Base-by-base conservation (phyloP, 2,888 invertebrate species). In the Macroteleia sp. region DNA sequence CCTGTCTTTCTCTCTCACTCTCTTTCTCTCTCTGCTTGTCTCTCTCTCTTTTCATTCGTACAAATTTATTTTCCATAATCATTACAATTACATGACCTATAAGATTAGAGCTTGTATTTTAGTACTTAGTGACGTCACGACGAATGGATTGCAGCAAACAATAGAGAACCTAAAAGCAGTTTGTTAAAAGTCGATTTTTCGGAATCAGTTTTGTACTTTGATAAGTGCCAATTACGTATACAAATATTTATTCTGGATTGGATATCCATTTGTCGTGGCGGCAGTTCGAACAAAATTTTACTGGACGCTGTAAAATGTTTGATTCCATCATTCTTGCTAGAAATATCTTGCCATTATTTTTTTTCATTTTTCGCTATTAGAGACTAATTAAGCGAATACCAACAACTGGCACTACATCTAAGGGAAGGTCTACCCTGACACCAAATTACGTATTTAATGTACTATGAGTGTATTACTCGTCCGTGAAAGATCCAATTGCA, bases 401-500 rank as follows among this genome's bases (percentile, higher is more conserved):
- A 89, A 90, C 87, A 90, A 90, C 86, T 88, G 88, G 88, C 83
- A 88, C 88, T 89, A 90, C 89, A 87, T 87, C 89, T 91, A 90
- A 82, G 85, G 84, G 90, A 88, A 91, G 86, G 91, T 93, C 94
- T 94, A 96, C 95, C 96, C 96, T 96, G 95, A 95, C 95, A 95
- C 94, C 94, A 95, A 95, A 95, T 96, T 96, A 96, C 95, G 96
- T 95, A 96, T 91, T 91, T 95, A 94, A 95, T 94, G 95, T 95
- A 95, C 95, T 93, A 92, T 92, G 92, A 93, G 92, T 92, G 91
- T 91, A 90, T 91, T 92, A 92, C 92, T 93, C 92, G 92, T 93
- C 92, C 92, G 91, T 92, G 79, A 56, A 57, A 42, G 44, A 30
- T 50, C 67, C 73, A 30, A 79, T 57, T 50, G 52, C 70, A 44